phyloP scores from a whole-genome alignment of 2,113 vertebrate species.

The Istiophorus platypterus region DNA sequence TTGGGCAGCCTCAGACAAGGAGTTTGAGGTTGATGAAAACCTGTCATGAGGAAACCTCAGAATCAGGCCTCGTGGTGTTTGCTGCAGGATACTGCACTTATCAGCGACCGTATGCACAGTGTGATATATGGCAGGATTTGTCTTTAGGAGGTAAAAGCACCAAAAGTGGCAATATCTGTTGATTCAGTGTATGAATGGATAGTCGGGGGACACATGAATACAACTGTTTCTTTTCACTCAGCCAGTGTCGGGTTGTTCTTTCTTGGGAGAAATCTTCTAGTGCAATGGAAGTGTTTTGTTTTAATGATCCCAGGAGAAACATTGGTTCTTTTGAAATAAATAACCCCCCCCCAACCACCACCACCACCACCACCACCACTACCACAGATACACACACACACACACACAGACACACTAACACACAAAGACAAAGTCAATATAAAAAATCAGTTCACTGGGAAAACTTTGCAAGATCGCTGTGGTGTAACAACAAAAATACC shows the following conservation, averaged over 20 bases:
- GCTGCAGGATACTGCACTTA: conserved; percentile 58
- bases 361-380: no score
- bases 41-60: conserved; percentile 66
- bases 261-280: not conserved
- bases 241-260: not conserved
- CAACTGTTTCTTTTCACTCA: no score
- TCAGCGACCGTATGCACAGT: conserved; percentile 65
- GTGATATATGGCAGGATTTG: conserved; percentile 33
- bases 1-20: conserved; percentile 37
- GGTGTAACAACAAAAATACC: not conserved
- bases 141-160: not conserved
- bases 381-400: no score
- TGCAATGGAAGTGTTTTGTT: not conserved
- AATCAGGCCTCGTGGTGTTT: conserved; percentile 45
- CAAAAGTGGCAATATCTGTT: not conserved
- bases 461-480: not conserved
- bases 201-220: no score
- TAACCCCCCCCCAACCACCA: no score
- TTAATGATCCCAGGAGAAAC: not conserved
- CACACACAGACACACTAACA: no score
- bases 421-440: not conserved
- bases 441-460: not conserved
- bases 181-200: rapidly evolving
- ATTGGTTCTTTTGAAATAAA: not conserved
- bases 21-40: conserved; percentile 60